Evolutionary conservation across 2,797 vertebrate genomes (phyloP), one percentile per base, ranked within the genome.

Genomic region (Neomorphus geoffroyi): DNA sequence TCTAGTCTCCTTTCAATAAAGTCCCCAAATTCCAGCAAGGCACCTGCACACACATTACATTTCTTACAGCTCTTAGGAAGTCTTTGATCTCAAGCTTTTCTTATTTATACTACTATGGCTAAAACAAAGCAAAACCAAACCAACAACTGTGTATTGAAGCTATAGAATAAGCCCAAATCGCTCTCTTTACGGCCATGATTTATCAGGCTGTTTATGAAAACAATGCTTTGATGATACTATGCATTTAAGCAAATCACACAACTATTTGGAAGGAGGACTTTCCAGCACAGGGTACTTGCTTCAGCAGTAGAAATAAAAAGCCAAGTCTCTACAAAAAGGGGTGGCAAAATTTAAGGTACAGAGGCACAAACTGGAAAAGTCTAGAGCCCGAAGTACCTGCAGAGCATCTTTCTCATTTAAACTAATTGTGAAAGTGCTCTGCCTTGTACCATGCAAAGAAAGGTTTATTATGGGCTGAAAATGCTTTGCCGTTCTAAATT

Each of bases 401-500:
- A 91, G 66, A 91, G 46, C 57, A 82, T 93, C 96, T 80, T 78
- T 97, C 91, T 80, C 33, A 8, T 80, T 93, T 74, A 83, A 51
- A 70, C 77, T 96, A 93, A 97, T 92, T 93, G 89, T 82, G 88
- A 92, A 94, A 96, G 79, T 4, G 5, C 50, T 69, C 46, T 79
- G 71, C 43, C 54, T 91, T 74, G 86, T 94, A 84, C 56, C 80
- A 80, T 10, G 41, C 84, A 86, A 90, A 85, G 95, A 90, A 69
- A 91, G 90, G 16, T 69, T 93, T 94, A 86, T 93, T 92, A 78
- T 30, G 37, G 80, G 50, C 30, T 91, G 93, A 79, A 95, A 97
- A 86, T 18, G 15, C 84, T 81, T 62, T 77, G 61, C 73, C 4
- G 2, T 93, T 97, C 96, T 94, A 96, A 92, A 96, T 97, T 97